phyloP scores from a whole-genome alignment of 2,113 vertebrate species.

The Bolborhynchus lineola region DNA sequence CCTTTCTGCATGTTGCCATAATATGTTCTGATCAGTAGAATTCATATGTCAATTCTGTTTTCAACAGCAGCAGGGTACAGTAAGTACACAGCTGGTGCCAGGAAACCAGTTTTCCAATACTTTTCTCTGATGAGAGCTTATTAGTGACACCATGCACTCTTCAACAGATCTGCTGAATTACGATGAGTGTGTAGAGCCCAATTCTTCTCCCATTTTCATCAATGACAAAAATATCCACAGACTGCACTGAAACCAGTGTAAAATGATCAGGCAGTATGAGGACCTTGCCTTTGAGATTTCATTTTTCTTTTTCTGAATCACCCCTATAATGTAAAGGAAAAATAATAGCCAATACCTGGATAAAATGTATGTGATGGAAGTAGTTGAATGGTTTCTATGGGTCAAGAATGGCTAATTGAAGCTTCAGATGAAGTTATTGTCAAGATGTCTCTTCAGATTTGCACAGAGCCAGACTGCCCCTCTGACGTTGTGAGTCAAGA shows the following conservation, averaged over 20 bases:
- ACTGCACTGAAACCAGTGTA: background rate
- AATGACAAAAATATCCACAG: background rate
- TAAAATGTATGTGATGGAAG: background rate
- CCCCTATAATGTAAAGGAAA: background rate
- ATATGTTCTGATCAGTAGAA: slow-evolving; percentile 30
- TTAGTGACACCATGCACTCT: background rate
- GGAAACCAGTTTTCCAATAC: background rate
- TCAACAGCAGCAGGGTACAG: background rate
- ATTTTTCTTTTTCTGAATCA: background rate
- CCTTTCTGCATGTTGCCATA: background rate
- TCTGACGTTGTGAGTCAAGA: background rate
- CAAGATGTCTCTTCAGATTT: background rate
- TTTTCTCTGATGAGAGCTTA: slow-evolving; percentile 8
- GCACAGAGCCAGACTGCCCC: background rate
- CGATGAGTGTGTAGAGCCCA: background rate
- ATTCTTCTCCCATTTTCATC: background rate
- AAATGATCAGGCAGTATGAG: background rate
- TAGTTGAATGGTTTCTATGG: background rate
- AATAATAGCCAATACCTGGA: background rate
- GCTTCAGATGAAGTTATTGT: background rate
- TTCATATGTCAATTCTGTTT: slow-evolving; percentile 34
- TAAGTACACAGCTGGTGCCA: background rate
- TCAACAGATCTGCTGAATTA: background rate
- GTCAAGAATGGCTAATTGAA: background rate
- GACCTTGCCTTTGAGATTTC: background rate